A percentile compares a stretch with the other conserved stretches of the same genome.
Conservation (phyloP, 30 jellyfish, hydroid and myxozoan species). For the Cassiopea andromeda region DNA sequence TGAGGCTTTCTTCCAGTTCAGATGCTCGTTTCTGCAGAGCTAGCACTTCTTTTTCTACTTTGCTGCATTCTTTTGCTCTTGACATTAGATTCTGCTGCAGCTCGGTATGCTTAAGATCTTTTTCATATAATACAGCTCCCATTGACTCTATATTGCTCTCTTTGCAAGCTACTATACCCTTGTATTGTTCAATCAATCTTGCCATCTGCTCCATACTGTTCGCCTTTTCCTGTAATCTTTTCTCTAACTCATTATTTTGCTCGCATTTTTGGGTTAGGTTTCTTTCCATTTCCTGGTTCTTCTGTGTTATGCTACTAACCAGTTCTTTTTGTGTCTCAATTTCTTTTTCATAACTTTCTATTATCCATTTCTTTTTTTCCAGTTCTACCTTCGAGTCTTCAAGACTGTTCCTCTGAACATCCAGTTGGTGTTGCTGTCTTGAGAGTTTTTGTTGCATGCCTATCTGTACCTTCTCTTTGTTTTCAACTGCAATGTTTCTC, state of each 20-base stretch:
- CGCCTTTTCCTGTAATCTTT: neutral
- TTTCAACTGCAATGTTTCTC: neutral
- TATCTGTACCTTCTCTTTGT: neutral
- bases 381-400: constrained; percentile 9
- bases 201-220: neutral
- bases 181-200: neutral
- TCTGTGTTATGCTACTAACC: neutral
- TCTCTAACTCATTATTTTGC: constrained; percentile 1
- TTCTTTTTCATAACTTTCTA: neutral
- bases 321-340: neutral
- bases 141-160: constrained; percentile 1
- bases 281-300: neutral
- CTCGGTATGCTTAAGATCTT: neutral
- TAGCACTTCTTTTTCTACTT: neutral
- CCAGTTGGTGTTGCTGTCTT: neutral
- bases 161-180: neutral
- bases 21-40: constrained; percentile 3
- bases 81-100: neutral
- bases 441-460: neutral
- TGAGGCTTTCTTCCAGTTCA: neutral
- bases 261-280: neutral
- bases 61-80: neutral
- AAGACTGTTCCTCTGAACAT: neutral
- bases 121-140: neutral
- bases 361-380: neutral